Evolutionary conservation across 1,140 invertebrate genomes (phyloP), one percentile per base, ranked within the genome.

Genomic region (Drosophila nikananu): DNA sequence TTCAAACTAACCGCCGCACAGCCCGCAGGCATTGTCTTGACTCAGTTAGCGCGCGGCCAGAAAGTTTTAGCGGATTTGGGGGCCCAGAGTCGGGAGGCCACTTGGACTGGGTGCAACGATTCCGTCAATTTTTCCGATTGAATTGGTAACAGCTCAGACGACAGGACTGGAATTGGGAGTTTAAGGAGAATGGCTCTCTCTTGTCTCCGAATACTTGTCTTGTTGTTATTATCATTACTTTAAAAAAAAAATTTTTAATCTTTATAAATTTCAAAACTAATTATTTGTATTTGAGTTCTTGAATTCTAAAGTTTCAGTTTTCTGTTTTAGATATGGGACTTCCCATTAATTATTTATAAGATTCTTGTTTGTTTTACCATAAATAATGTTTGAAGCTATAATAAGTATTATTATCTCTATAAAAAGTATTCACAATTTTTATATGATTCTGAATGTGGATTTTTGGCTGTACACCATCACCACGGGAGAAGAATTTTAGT

Each of bases 11-110:
- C 49, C 48, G 49, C 32, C 60, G 41, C 41, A 23, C 57, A 39
- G 57, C 64, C 60, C 25, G 32, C 65, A 64, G 55, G 51, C 73
- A 84, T 89, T 87, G 84, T 89, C 84, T 84, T 71, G 73, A 68
- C 67, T 48, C 77, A 81, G 77, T 72, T 83, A 76, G 62, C 62
- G 63, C 64, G 61, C 57, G 65, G 42, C 54, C 80, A 70, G 80
- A 87, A 77, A 82, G 19, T n/a, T 62, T 42, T 41, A 19, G 39
- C 30, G 37, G 25, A 32, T 49, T 66, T 35, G 13, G 13, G 8
- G 9, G 54, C 54, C 54, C 30, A 15, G 30, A 15, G 30, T 19
- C 7, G 52, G 13, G 30, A 35, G n/a, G 19, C 30, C 19, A 37
- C 12, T 30, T 19, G n/a, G n/a, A 23, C 21, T 37, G 42, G 13